These are phyloP conservation scores for Sebastes cheni DNA, from an alignment of 2,797 vertebrate genomes.

Conservation along the genomic window DNA sequence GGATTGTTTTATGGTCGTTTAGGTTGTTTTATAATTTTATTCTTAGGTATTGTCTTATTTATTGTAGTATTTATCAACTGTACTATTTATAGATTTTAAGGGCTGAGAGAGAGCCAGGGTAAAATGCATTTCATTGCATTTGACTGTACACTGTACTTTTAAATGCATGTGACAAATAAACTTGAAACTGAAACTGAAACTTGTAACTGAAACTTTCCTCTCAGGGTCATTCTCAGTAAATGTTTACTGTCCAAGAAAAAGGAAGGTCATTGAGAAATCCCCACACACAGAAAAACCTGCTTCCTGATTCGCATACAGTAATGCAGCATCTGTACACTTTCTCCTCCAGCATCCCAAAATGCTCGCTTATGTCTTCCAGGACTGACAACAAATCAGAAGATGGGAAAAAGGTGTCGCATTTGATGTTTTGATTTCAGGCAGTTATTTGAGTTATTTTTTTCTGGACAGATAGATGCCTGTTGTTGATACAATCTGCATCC, in stretches of 20 bases:
- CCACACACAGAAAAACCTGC: neutral
- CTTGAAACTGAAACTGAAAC: too few species aligned
- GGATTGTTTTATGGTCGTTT: too few species aligned
- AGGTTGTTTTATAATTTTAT: too few species aligned
- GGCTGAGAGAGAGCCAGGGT: too few species aligned
- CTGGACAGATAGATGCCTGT: neutral
- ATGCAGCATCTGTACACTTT: constrained; percentile 5
- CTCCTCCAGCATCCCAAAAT: neutral
- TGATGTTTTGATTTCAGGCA: constrained; percentile 7
- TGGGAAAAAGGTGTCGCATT: neutral
- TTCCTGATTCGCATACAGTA: constrained; percentile 3
- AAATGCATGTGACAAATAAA: too few species aligned
- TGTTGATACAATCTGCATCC: constrained; percentile 9
- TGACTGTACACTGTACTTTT: too few species aligned
- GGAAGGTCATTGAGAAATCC: neutral
- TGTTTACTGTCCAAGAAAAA: neutral
- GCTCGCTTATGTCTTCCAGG: neutral
- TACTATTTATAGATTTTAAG: too few species aligned
- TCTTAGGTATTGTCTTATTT: too few species aligned
- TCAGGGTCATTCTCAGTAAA: neutral
- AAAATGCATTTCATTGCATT: too few species aligned
- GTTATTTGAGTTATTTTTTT: neutral
- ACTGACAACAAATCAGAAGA: neutral
- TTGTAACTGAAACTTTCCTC: neutral
- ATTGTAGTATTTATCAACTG: too few species aligned